Percentiles rank a stretch among this genome's conserved stretches.
Conservation (phyloP, 2,888 invertebrate genomes). For the Xylota segnis region DNA sequence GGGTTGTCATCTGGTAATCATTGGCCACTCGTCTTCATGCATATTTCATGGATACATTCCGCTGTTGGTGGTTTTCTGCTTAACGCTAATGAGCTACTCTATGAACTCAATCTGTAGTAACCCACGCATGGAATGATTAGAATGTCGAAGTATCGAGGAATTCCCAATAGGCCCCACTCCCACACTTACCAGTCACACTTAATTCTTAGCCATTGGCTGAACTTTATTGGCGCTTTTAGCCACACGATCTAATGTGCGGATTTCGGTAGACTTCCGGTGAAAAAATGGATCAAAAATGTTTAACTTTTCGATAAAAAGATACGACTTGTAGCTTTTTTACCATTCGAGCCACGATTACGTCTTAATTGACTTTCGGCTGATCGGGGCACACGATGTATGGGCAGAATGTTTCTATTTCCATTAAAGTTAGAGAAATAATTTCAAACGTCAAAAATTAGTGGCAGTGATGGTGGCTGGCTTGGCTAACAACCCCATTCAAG, state of each 20-base stretch:
- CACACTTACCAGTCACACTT: not conserved
- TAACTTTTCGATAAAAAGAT: no score
- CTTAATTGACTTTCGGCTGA: constrained; percentile 7
- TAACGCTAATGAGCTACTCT: constrained; percentile 10
- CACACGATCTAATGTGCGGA: not conserved
- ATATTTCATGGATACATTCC: constrained; percentile 50
- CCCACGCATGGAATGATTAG: constrained; percentile 21
- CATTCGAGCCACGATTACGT: constrained; percentile 28
- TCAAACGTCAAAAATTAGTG: constrained; percentile 31
- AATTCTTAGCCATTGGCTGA: not conserved
- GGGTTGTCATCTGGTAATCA: not conserved
- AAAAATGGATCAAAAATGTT: not conserved
- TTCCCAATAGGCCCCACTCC: constrained; percentile 6
- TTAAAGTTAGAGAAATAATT: constrained; percentile 13
- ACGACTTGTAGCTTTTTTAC: constrained; percentile 5
- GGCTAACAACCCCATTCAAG: constrained; percentile 72
- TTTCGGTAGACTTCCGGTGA: constrained; percentile 1
- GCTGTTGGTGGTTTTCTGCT: constrained; percentile 5
- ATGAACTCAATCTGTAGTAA: not conserved
- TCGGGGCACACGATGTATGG: constrained; percentile 1
- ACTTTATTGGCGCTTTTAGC: not conserved
- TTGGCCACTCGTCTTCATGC: constrained; percentile 42
- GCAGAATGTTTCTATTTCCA: constrained; percentile 12
- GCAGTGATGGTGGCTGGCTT: constrained; percentile 34
- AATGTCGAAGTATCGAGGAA: not conserved